phyloP scores from a whole-genome alignment of 2,888 invertebrate species.

The Candidula unifasciata region DNA sequence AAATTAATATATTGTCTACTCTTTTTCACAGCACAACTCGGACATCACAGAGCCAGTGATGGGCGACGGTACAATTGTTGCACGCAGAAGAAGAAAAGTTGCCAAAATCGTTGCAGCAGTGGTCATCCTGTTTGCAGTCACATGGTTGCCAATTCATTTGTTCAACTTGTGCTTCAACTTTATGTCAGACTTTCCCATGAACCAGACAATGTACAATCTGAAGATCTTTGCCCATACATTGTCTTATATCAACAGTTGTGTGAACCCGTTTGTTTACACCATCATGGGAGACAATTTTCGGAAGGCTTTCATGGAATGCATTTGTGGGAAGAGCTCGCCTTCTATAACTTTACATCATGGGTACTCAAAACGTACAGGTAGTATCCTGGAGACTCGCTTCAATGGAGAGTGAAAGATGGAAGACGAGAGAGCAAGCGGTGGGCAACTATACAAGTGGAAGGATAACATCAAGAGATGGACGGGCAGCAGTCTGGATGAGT shows the following conservation, averaged over 20 bases:
- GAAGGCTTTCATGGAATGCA: conserved; percentile 69
- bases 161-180: conserved; percentile 66
- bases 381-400: conserved; percentile 40
- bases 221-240: conserved; percentile 69
- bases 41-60: conserved; percentile 29
- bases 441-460: too few species aligned
- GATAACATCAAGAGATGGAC: too few species aligned
- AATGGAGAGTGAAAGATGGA: conserved; percentile 43
- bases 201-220: conserved; percentile 43
- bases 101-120: conserved; percentile 73
- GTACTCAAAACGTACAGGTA: conserved; percentile 32
- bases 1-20: too few species aligned
- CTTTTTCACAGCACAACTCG: conserved; percentile 24
- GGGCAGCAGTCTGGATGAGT: too few species aligned
- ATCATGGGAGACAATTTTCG: conserved; percentile 74
- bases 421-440: too few species aligned
- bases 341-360: neutral
- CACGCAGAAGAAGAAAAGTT: conserved; percentile 61
- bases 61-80: conserved; percentile 35
- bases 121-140: conserved; percentile 70
- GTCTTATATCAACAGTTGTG: conserved; percentile 73
- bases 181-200: conserved; percentile 62
- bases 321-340: conserved; percentile 55
- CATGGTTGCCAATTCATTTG: conserved; percentile 74
- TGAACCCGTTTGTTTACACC: conserved; percentile 74